Evolutionary conservation across 2,888 invertebrate genomes (phyloP).

Genomic region (Meteorus cinctellus): DNA sequence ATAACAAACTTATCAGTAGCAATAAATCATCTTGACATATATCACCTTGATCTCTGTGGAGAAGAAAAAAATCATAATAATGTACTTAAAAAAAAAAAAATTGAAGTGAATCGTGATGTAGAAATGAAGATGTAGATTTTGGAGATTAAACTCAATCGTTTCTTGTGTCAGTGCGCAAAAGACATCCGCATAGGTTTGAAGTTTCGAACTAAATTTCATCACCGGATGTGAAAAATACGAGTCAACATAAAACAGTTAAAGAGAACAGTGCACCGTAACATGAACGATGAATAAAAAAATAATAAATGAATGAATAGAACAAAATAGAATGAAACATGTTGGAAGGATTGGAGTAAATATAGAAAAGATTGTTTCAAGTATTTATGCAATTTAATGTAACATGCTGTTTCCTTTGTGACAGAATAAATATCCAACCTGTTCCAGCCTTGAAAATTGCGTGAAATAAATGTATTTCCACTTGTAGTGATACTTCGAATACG

Average conservation of each 20-base stretch:
- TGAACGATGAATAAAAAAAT: not conserved
- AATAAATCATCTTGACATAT: conserved; percentile 22
- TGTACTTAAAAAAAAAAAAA: not conserved
- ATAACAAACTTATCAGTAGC: not conserved
- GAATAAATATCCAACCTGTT: not conserved
- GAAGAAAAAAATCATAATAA: not conserved
- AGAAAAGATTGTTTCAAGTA: conserved; percentile 64
- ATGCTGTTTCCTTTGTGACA: not conserved
- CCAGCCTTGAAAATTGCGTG: conserved; percentile 8
- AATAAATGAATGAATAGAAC: not conserved
- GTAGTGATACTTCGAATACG: not conserved
- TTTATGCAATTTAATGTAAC: too few relatives aligned
- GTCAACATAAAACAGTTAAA: not conserved
- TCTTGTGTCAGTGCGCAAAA: not conserved
- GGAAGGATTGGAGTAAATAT: not conserved
- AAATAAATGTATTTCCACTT: not conserved
- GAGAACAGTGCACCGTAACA: conserved; percentile 7
- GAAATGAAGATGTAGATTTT: conserved; percentile 19
- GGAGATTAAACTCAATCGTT: conserved; percentile 13
- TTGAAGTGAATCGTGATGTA: not conserved
- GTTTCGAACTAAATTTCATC: conserved; percentile 27
- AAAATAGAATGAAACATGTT: not conserved
- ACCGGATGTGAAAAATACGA: conserved; percentile 29
- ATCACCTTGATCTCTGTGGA: conserved; percentile 20
- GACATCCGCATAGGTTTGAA: conserved; percentile 17